These are phyloP conservation scores for Aromia moschata DNA, from an alignment of 2,888 invertebrate genomes.

Conservation along the genomic window DNA sequence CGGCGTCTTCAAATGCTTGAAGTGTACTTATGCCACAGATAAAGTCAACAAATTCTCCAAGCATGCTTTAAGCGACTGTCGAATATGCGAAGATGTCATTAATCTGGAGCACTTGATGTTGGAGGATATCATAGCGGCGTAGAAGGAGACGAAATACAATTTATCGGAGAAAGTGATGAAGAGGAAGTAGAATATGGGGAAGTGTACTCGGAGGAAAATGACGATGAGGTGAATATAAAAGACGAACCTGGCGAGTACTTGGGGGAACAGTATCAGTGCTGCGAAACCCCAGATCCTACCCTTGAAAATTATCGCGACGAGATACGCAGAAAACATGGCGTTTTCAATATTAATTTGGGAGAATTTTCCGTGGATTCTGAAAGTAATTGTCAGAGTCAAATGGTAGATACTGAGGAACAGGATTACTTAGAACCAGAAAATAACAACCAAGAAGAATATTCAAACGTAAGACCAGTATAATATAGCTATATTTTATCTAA, in stretches of 20 bases:
- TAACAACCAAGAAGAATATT: background rate
- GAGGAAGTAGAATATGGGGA: slow-evolving; percentile 8
- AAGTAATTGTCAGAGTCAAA: background rate
- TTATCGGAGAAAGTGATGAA: slow-evolving; percentile 25
- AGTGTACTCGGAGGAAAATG: slow-evolving; percentile 3
- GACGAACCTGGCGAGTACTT: background rate
- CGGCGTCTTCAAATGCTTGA: slow-evolving; percentile 44
- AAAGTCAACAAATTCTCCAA: slow-evolving; percentile 41
- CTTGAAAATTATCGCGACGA: background rate
- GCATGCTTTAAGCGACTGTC: slow-evolving; percentile 43
- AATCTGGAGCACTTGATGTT: slow-evolving; percentile 33
- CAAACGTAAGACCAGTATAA: too few species aligned
- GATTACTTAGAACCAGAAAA: background rate
- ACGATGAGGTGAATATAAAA: slow-evolving; percentile 2
- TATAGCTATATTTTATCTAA: too few species aligned
- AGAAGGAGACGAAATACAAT: slow-evolving; percentile 28
- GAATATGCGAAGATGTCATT: slow-evolving; percentile 22
- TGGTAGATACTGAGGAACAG: background rate
- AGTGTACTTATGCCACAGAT: slow-evolving; percentile 43
- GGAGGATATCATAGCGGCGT: slow-evolving; percentile 35
- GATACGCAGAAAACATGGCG: slow-evolving; percentile 16
- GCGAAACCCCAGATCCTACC: background rate
- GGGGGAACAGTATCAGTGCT: background rate
- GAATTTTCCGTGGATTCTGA: slow-evolving; percentile 27
- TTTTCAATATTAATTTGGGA: slow-evolving; percentile 29